Evolutionary conservation across 2,888 invertebrate genomes (phyloP), one percentile per base, ranked within the genome.

Genomic region (Heliothis peltigera): DNA sequence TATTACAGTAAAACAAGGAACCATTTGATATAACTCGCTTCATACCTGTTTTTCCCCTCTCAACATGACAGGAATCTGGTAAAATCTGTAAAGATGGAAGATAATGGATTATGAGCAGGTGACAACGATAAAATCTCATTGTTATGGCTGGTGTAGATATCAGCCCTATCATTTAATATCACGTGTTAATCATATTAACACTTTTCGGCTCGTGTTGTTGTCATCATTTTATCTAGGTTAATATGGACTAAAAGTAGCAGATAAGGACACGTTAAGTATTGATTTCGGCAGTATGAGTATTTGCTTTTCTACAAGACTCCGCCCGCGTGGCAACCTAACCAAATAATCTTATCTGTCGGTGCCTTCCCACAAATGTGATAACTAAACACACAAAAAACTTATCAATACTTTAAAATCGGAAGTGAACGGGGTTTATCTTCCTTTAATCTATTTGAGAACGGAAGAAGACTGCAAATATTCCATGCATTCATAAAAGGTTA

Each of bases 191-290:
- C 92, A 92, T 87, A 80, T 60, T 80, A 85, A 92, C 92, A 92
- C 92, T 83, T 92, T 90, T 92, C 85, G 92, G 93, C 93, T 93
- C 93, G 91, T 92, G 92, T 89, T 80, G 70, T 82, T 91, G 75
- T 91, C 93, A 93, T 93, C 93, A 93, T 87, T 64, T 70, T 57
- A 71, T 68, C 58, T 66, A 62, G 48, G 57, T 65, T 68, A 64
- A 60, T 61, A 67, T 19, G 57, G 54, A 8, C 17, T 51, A 10
- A 28, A 39, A 19, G 58, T 64, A 64, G 43, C 57, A 64, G 32
- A 51, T 64, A 73, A 48, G 49, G 52, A 32, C 52, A 62, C 22
- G n/a, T 52, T 42, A 52, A 57, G 51, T 63, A 77, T 67, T 63
- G 67, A 77, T 71, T 46, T 71, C 15, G 39, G 32, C 32, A 32